Conservation (phyloP, 2,888 invertebrate species). For the Idaea dimidiata region DNA sequence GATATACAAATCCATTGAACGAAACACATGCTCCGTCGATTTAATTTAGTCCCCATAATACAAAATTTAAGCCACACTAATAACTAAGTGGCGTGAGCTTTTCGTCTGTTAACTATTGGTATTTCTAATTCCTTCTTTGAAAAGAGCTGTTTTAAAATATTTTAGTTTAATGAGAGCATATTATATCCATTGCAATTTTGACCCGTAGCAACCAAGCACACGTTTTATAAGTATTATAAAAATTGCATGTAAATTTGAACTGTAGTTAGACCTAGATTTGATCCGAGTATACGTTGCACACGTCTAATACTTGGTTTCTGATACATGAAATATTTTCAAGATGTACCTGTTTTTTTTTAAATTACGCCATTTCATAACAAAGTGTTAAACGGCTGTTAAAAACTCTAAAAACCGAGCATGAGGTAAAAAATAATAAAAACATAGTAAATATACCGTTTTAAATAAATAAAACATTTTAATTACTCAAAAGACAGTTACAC, state of each 20-base stretch:
- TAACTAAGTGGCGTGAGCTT: slow-evolving; percentile 56
- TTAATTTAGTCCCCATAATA: slow-evolving; percentile 40
- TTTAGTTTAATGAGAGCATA: slow-evolving; percentile 56
- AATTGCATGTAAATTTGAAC: slow-evolving; percentile 35
- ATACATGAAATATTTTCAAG: too few relatives aligned
- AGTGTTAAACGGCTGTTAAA: too few relatives aligned
- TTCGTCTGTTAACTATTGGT: slow-evolving; percentile 53
- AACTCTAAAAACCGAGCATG: too few relatives aligned
- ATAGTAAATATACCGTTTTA: too few relatives aligned
- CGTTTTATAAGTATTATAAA: slow-evolving; percentile 39
- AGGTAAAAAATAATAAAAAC: too few relatives aligned
- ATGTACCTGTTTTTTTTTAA: too few relatives aligned
- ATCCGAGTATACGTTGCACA: slow-evolving; percentile 17
- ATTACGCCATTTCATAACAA: too few relatives aligned
- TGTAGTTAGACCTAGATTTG: not conserved
- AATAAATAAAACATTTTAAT: too few relatives aligned
- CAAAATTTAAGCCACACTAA: slow-evolving; percentile 52
- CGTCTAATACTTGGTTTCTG: too few relatives aligned
- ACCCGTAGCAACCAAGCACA: slow-evolving; percentile 67
- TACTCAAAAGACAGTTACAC: too few relatives aligned
- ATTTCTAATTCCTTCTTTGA: slow-evolving; percentile 49
- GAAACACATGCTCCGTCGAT: slow-evolving; percentile 5
- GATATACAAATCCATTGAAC: not conserved
- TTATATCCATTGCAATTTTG: slow-evolving; percentile 42
- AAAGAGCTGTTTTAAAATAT: slow-evolving; percentile 25